These are phyloP conservation scores for Lontra canadensis DNA, from an alignment of 2,113 vertebrate genomes.

Conservation along the genomic window DNA sequence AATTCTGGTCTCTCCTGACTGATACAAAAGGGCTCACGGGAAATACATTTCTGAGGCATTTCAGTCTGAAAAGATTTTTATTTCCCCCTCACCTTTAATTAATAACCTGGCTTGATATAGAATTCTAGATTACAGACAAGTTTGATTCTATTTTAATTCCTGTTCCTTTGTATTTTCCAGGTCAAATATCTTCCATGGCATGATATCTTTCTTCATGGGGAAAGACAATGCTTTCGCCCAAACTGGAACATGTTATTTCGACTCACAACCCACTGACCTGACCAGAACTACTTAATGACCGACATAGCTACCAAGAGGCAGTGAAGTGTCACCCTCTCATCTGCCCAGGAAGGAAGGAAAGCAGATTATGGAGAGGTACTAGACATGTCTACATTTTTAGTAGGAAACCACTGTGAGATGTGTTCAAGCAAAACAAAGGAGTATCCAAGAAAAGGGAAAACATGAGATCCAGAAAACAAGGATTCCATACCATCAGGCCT, in stretches of 20 bases:
- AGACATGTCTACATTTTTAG: not conserved
- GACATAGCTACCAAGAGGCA: not conserved
- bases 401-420: not conserved
- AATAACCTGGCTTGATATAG: not conserved
- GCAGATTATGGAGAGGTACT: not conserved
- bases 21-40: not conserved
- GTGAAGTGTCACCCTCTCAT: not conserved
- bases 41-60: not conserved
- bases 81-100: not conserved
- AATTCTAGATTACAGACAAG: not conserved
- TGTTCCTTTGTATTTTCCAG: not conserved
- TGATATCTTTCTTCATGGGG: not conserved
- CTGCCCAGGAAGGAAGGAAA: not conserved
- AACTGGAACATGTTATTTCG: not conserved
- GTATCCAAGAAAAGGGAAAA: not conserved
- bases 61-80: not conserved
- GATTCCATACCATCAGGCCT: not conserved
- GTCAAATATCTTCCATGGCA: not conserved
- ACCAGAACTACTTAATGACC: not conserved
- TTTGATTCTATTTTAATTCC: not conserved
- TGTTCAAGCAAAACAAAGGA: not conserved
- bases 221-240: not conserved
- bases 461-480: not conserved
- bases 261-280: not conserved
- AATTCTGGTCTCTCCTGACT: not conserved